Evolutionary conservation across 2,888 invertebrate species (phyloP), one percentile per base, ranked within the genome.

Genomic region (Chironomus riparius): DNA sequence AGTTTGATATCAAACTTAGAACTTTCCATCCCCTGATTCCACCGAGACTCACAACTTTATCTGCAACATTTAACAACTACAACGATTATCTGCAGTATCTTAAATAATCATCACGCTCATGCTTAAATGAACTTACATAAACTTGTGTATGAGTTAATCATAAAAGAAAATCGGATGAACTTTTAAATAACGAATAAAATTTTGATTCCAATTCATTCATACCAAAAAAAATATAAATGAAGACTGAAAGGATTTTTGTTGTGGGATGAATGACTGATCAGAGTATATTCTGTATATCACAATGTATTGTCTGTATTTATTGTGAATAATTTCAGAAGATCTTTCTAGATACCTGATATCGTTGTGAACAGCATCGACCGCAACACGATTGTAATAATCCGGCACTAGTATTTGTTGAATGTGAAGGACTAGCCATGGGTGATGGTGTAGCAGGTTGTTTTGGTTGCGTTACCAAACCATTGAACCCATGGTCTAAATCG

Each of bases 401-500:
- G 83, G 89, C 82, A 77, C 87, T 85, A 80, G 91, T 91, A 77
- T 91, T 91, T 72, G 92, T 90, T 74, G 93, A 94, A 85, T 94
- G 93, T 78, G 93, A 93, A 71, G 94, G 94, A 81, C 93, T 93
- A 77, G 93, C 93, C 82, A 93, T 86, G 21, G 94, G 94, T 65
- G 94, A 94, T 68, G 94, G 94, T 70, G 94, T 93, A 12, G 94
- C 94, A 1, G 95, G 95, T 82, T 96, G 88, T 85, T 95, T 96
- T 72, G 93, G 94, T 79, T 94, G 94, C 13, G 38, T 38, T 10
- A 56, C n/a, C n/a, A n/a, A 47, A 48, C 69, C 69, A 85, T 97
- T 97, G 86, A 90, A 96, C 22, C 96, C 94, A 82, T 94, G 92
- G 83, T 97, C 97, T 87, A 97, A 89, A 86, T 97, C 97, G 79